Evolutionary conservation across 2,797 vertebrate genomes (phyloP).

Genomic region (Craterocephalus amniculus): DNA sequence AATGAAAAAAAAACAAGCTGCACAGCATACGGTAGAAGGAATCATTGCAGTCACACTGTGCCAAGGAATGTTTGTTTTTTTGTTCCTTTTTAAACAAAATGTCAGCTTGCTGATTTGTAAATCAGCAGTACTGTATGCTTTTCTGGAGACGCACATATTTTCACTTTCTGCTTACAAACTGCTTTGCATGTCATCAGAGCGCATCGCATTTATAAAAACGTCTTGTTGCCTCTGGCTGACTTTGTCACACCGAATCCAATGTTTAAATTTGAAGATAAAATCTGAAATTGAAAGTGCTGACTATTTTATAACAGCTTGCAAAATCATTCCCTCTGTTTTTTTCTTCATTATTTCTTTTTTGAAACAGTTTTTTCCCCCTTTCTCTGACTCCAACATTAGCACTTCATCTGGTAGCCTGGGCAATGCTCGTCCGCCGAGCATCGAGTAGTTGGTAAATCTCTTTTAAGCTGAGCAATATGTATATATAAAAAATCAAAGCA

Average conservation of each 20-base stretch:
- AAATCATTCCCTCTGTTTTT: conserved; percentile 20
- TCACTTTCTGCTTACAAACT: conserved; percentile 36
- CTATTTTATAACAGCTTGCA: conserved; percentile 50
- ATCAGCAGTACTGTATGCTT: conserved; percentile 30
- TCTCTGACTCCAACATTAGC: conserved; percentile 45
- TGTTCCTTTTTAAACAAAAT: conserved; percentile 55
- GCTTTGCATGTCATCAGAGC: conserved; percentile 44
- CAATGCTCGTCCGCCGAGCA: conserved; percentile 58
- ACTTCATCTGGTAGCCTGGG: conserved; percentile 27
- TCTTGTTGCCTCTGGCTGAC: conserved; percentile 40
- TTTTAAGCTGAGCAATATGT: conserved; percentile 66
- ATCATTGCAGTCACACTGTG: conserved; percentile 43
- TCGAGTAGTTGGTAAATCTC: conserved; percentile 71
- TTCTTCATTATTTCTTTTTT: background rate
- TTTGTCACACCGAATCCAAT: conserved; percentile 33
- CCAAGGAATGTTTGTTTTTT: conserved; percentile 54
- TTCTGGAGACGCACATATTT: conserved; percentile 11
- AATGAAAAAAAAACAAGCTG: conserved; percentile 75
- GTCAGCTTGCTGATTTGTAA: conserved; percentile 41
- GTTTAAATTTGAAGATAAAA: conserved; percentile 37
- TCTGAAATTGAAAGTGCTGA: conserved; percentile 39
- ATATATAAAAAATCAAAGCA: conserved; percentile 66
- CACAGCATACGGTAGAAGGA: conserved; percentile 46
- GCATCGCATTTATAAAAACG: conserved; percentile 39
- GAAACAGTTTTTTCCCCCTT: background rate